Evolutionary conservation across 2,888 invertebrate genomes (phyloP), one percentile per base, ranked within the genome.

Genomic region (Mythimna pallens): DNA sequence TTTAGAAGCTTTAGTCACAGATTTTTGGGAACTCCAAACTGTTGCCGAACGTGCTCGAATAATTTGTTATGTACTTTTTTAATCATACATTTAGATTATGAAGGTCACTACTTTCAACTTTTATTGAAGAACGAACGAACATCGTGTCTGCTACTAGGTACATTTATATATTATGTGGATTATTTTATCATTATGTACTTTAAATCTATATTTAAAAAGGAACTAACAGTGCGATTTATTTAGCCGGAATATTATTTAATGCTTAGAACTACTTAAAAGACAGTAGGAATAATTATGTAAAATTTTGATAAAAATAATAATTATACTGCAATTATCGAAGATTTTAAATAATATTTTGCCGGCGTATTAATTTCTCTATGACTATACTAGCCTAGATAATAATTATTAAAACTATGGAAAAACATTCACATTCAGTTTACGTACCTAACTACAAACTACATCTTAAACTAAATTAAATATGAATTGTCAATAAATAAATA

Each of bases 401-500:
- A 87, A 87, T 90, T 85, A 89, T 88, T 90, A 89, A 90, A 85
- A 80, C 92, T 95, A 95, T 95, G 95, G 95, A 94, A 95, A 86
- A 96, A 77, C 88, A 90, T 89, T 94, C 93, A 92, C 93, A 93
- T 77, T 81, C 50, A 83, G 25, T 90, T 88, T 90, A 92, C 82
- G 88, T 91, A 78, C 77, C 83, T 73, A 88, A 89, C 90, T 81
- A 86, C 84, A 88, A 84, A 69, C 88, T 91, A 92, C 91, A 34
- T 57, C 75, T 84, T 83, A 84, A 73, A 76, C 83, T 91, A 92
- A 86, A 89, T 93, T 93, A 94, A 94, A 94, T 94, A 94, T 91
- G 87, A 88, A 89, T 89, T 90, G 90, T 94, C 89, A 96, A 96
- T 96, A 95, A 96, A 96, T 96, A 96, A 95, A 94, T 95, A 94